Conservation (phyloP, 2,888 invertebrate species). For the Ferrisia virgata region DNA sequence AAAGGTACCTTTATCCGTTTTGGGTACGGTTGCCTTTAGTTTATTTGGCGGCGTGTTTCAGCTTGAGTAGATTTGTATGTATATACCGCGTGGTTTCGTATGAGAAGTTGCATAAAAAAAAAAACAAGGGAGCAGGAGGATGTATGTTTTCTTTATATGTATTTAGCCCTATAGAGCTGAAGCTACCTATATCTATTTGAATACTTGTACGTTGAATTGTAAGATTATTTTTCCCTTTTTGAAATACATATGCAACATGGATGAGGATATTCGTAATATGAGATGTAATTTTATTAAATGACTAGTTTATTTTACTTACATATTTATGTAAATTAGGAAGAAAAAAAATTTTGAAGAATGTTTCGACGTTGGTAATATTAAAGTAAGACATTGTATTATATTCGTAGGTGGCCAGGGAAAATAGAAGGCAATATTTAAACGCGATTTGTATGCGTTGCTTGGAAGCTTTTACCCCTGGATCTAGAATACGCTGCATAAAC, state of each 20-base stretch:
- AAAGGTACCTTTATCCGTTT: constrained; percentile 45
- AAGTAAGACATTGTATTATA: not conserved
- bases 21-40: constrained; percentile 12
- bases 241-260: not conserved
- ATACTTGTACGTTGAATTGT: too few species aligned
- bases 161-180: not conserved
- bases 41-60: constrained; percentile 5
- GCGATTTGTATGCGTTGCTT: constrained; percentile 93
- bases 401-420: constrained; percentile 81
- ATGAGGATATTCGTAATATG: not conserved
- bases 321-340: not conserved
- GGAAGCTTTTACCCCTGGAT: constrained; percentile 74
- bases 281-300: not conserved
- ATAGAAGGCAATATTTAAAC: constrained; percentile 82
- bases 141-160: not conserved
- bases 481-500: constrained; percentile 76
- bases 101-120: too few species aligned
- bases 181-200: too few species aligned
- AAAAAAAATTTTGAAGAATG: not conserved
- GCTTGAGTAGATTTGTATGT: constrained; percentile 39
- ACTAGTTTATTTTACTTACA: not conserved
- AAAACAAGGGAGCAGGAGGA: not conserved
- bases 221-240: not conserved
- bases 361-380: not conserved
- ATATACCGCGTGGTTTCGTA: not conserved